These are phyloP conservation scores for Pseudomyrmex sp. DNA, from an alignment of 1,140 invertebrate genomes.

Conservation along the genomic window DNA sequence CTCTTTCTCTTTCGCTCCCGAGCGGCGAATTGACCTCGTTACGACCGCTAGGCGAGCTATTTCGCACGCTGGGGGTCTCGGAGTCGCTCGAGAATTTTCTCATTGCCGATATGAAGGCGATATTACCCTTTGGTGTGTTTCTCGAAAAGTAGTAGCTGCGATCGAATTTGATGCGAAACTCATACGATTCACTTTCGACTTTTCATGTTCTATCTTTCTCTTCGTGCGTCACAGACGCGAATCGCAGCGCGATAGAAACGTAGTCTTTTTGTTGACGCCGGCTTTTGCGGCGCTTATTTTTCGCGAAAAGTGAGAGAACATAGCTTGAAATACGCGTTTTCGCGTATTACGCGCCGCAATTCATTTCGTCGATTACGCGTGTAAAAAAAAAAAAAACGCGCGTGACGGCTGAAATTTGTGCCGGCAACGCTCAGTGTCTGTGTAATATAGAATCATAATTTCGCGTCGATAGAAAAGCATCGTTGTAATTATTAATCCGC, in stretches of 20 bases:
- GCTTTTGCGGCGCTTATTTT: too few relatives aligned
- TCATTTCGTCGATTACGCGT: constrained; percentile 15
- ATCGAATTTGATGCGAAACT: too few relatives aligned
- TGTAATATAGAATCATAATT: constrained; percentile 57
- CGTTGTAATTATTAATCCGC: constrained; percentile 59
- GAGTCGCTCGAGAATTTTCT: constrained; percentile 25
- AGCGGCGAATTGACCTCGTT: constrained; percentile 62
- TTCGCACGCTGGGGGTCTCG: constrained; percentile 36
- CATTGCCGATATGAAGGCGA: constrained; percentile 8
- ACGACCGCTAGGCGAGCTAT: constrained; percentile 33
- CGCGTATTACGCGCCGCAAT: constrained; percentile 1
- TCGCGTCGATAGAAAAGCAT: constrained; percentile 52
- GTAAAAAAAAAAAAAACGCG: neutral
- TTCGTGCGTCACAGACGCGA: too few relatives aligned
- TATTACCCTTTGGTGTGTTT: constrained; percentile 10
- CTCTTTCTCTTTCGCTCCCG: constrained; percentile 44
- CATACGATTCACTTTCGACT: too few relatives aligned
- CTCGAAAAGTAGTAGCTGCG: constrained; percentile 17
- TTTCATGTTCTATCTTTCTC: too few relatives aligned
- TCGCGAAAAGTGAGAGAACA: too few relatives aligned
- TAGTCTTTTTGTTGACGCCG: neutral
- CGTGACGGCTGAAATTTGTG: constrained; percentile 42
- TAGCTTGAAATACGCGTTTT: too few relatives aligned
- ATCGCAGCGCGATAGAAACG: neutral
- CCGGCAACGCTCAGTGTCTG: neutral